These are phyloP conservation scores for Megatriorchis doriae DNA, from an alignment of 2,113 vertebrate species.

Conservation along the genomic window DNA sequence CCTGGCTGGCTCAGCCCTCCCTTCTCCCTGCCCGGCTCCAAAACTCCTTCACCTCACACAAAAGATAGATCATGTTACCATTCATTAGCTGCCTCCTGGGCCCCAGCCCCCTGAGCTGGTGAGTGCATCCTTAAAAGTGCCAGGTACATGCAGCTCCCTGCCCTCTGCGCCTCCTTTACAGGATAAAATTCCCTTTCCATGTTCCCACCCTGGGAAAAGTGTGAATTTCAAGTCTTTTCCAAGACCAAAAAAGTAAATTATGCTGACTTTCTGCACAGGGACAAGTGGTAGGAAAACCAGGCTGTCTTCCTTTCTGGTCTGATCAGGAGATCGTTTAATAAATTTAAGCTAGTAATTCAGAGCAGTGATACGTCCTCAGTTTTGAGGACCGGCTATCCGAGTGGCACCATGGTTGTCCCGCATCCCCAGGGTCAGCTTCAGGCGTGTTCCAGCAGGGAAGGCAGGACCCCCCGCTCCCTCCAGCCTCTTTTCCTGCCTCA, in stretches of 20 bases:
- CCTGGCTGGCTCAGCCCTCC: slow-evolving; percentile 24
- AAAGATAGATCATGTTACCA: slow-evolving; percentile 36
- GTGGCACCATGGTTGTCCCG: not conserved
- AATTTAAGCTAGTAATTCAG: not conserved
- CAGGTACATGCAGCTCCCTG: slow-evolving; percentile 20
- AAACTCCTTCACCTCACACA: not conserved
- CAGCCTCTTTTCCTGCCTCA: not conserved
- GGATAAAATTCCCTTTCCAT: not conserved
- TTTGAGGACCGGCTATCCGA: not conserved
- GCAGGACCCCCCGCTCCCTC: not conserved
- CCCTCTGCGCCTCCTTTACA: not conserved
- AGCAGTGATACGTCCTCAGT: fast-evolving
- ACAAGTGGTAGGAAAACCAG: not conserved
- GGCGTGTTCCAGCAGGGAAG: not conserved
- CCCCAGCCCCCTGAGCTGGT: not conserved
- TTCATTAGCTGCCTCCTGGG: not conserved
- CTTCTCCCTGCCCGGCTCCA: not conserved
- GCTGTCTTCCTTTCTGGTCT: not conserved
- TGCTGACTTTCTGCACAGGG: not conserved
- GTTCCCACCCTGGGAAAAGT: not conserved
- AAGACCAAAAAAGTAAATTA: not conserved
- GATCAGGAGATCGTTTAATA: not conserved
- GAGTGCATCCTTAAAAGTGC: slow-evolving; percentile 5
- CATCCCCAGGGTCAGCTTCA: not conserved
- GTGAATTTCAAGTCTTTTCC: not conserved